Conservation (phyloP, 2,113 vertebrate species). For the Scatophagus argus region DNA sequence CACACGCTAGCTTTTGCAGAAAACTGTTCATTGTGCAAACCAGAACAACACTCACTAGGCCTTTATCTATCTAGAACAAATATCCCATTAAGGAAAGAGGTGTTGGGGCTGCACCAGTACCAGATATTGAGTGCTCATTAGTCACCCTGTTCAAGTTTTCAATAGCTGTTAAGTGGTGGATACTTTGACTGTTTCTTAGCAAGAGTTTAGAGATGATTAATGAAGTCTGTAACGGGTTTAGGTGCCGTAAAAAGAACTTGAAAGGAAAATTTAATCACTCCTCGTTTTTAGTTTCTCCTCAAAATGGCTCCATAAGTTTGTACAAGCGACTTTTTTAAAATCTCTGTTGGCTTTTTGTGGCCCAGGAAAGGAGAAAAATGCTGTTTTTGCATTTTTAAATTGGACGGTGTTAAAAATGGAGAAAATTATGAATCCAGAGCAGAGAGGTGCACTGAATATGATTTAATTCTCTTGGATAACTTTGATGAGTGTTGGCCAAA, state of each 20-base stretch:
- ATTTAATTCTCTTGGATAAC: conserved; percentile 42
- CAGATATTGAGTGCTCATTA: conserved; percentile 39
- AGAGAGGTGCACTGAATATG: conserved; percentile 2
- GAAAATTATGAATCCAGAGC: conserved; percentile 24
- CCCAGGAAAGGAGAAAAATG: conserved; percentile 12
- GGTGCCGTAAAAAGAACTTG: conserved; percentile 26
- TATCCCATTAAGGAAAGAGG: conserved; percentile 40
- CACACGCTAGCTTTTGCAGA: not conserved
- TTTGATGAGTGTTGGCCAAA: conserved; percentile 57
- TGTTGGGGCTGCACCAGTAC: conserved; percentile 28
- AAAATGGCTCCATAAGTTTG: conserved; percentile 36
- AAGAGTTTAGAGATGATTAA: conserved; percentile 47
- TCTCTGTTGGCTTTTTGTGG: conserved; percentile 15
- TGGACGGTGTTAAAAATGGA: conserved; percentile 21
- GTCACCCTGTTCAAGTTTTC: conserved; percentile 22
- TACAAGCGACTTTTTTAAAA: conserved; percentile 14
- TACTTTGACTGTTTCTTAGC: conserved; percentile 32
- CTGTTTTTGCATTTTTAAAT: conserved; percentile 44
- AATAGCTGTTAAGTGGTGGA: conserved; percentile 23
- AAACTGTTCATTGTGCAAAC: conserved; percentile 28
- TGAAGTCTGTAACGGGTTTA: conserved; percentile 41
- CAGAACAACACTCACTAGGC: conserved; percentile 10
- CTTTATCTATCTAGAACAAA: conserved; percentile 28
- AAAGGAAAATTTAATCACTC: conserved; percentile 44
- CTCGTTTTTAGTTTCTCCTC: conserved; percentile 38